Conservation (phyloP, 2,113 vertebrate genomes). For the Ursus arctos region DNA sequence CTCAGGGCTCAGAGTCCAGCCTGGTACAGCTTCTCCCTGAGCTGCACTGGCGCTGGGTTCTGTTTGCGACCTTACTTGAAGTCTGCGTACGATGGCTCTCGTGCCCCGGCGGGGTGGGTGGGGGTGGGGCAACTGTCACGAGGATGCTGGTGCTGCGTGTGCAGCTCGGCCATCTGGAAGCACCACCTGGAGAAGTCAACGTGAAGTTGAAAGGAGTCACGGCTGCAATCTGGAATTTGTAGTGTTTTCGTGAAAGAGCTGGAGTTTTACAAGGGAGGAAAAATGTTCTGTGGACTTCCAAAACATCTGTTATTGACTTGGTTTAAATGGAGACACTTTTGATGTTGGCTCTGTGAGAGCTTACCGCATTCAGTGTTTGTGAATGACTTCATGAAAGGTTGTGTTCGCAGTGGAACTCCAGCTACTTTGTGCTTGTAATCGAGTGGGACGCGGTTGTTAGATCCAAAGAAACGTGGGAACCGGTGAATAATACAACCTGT, state of each 20-base stretch:
- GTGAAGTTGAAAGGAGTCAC: too few species aligned
- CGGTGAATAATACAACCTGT: not conserved
- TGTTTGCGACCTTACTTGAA: not conserved
- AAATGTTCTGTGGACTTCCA: not conserved
- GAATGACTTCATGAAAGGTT: not conserved
- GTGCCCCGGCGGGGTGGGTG: fast-evolving
- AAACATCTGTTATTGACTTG: not conserved
- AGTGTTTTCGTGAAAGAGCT: not conserved
- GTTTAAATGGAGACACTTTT: not conserved
- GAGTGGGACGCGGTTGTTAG: not conserved
- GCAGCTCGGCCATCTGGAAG: not conserved
- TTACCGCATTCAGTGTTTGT: not conserved
- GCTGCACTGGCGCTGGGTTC: not conserved
- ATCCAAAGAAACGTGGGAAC: not conserved
- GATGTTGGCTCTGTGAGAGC: not conserved
- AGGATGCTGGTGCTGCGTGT: fast-evolving
- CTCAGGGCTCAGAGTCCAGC: not conserved
- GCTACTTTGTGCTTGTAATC: not conserved
- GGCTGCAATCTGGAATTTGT: not conserved
- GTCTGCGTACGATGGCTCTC: fast-evolving
- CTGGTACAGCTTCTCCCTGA: not conserved
- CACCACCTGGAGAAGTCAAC: not conserved
- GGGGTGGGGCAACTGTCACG: fast-evolving
- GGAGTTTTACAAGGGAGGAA: not conserved
- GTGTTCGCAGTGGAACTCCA: not conserved